Percentiles rank a stretch among this genome's conserved stretches.
Conservation (phyloP, 2,888 invertebrate species). For the Mactromeris polynyma region DNA sequence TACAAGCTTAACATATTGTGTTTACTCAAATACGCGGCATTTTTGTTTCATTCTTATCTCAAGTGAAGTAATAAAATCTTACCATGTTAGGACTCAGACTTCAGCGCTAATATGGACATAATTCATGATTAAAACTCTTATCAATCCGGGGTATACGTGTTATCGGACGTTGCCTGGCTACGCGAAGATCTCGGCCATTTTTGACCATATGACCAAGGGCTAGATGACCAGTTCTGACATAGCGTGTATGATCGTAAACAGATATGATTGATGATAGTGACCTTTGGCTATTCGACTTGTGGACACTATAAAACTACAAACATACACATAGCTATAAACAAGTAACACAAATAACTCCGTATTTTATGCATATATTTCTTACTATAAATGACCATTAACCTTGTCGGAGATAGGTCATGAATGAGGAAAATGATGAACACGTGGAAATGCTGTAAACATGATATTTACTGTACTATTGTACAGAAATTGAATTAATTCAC, state of each 20-base stretch:
- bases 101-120: slow-evolving; percentile 35
- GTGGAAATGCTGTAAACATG: not conserved
- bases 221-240: slow-evolving; percentile 57
- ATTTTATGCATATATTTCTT: slow-evolving; percentile 28
- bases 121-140: slow-evolving; percentile 43
- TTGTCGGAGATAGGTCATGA: not conserved
- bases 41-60: not conserved
- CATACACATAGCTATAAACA: slow-evolving; percentile 25
- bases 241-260: slow-evolving; percentile 50
- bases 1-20: not conserved
- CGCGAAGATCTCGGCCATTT: slow-evolving; percentile 41
- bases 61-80: not conserved
- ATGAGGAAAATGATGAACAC: not conserved
- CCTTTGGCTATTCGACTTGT: slow-evolving; percentile 42
- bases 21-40: not conserved
- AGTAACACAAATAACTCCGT: slow-evolving; percentile 20
- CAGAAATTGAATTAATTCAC: not conserved
- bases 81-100: not conserved
- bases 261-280: slow-evolving; percentile 55
- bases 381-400: slow-evolving; percentile 35
- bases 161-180: slow-evolving; percentile 51
- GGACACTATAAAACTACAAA: slow-evolving; percentile 40
- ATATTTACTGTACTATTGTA: not conserved
- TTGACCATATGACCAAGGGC: slow-evolving; percentile 59
- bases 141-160: slow-evolving; percentile 49